Base-by-base conservation (phyloP, 2,113 vertebrate species). In the Trematocara variabile region DNA sequence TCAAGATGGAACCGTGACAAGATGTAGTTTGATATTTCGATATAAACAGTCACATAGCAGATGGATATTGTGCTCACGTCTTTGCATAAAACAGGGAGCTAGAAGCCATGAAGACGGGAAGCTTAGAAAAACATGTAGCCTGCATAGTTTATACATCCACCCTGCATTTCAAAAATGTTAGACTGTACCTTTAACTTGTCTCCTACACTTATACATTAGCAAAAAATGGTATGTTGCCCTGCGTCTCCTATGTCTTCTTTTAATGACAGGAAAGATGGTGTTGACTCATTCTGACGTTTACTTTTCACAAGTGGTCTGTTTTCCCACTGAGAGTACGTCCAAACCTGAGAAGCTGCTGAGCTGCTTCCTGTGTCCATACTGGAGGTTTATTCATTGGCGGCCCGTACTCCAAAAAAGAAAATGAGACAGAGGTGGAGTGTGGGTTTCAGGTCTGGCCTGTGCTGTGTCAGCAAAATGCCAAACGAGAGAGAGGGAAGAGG, bases 391-490 rank as follows among this genome's bases (percentile, higher is more conserved):
- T 83, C 33, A 89, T 87, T 82, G 77, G 79, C 79, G 83, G 92
- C 39, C 81, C 83, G 85, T 91, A 81, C 60, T 88, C 70, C 79
- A n/a, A 18, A 79, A 78, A 54, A 65, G 65, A 70, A 65, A 56
- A 33, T 12, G 60, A 80, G 48, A 77, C 46, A 60, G 89, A 68
- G 65, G 86, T 68, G 78, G 33, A 79, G 84, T 20, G 8, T 55
- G 77, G 73, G 70, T 63, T 81, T 77, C 54, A 50, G 39, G 78
- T 46, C 55, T 46, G 37, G 9, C 28, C 58, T 91, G 60, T 85
- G 90, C 93, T 93, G 92, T 83, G 87, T 95, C 94, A 94, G 93
- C 93, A 85, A 70, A 80, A 77, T 86, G 78, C 86, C 22, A 11
- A 11, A 78, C 55, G 77, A 73, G 79, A 73, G 65, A 52, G 60